A percentile compares a stretch with the other conserved stretches of the same genome.
phyloP scores from a whole-genome alignment of 2,888 invertebrate genomes.

The Deroplatys truncata region DNA sequence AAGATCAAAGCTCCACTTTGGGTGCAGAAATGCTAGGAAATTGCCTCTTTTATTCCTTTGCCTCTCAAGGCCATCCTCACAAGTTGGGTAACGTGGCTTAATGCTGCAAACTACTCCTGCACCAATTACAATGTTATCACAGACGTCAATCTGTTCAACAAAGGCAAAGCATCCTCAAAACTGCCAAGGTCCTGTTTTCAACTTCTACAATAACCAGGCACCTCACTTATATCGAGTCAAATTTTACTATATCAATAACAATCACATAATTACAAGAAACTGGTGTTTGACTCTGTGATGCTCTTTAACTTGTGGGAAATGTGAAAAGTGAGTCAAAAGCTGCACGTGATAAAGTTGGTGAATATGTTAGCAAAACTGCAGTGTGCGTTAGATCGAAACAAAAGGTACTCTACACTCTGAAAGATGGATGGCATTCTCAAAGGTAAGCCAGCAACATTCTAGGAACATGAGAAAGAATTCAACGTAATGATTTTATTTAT shows the following conservation, averaged over 20 bases:
- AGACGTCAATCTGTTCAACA: not conserved
- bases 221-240: not conserved
- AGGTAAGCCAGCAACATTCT: not conserved
- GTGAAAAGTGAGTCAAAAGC: no score
- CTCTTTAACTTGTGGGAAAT: no score
- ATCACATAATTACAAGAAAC: not conserved
- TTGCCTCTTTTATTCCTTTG: not conserved
- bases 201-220: not conserved
- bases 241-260: not conserved
- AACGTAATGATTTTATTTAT: not conserved
- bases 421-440: not conserved
- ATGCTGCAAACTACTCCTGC: not conserved
- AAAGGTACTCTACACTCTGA: not conserved
- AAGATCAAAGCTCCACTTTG: not conserved
- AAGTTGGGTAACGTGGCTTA: not conserved
- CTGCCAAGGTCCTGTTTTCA: not conserved
- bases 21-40: not conserved
- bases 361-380: no score
- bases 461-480: not conserved
- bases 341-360: no score
- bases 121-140: not conserved
- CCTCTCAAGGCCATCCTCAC: not conserved
- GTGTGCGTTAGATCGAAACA: no score
- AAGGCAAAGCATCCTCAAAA: not conserved
- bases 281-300: no score